Evolutionary conservation across 1,140 invertebrate species (phyloP), one percentile per base, ranked within the genome.

Genomic region (Diploscapter pachys): DNA sequence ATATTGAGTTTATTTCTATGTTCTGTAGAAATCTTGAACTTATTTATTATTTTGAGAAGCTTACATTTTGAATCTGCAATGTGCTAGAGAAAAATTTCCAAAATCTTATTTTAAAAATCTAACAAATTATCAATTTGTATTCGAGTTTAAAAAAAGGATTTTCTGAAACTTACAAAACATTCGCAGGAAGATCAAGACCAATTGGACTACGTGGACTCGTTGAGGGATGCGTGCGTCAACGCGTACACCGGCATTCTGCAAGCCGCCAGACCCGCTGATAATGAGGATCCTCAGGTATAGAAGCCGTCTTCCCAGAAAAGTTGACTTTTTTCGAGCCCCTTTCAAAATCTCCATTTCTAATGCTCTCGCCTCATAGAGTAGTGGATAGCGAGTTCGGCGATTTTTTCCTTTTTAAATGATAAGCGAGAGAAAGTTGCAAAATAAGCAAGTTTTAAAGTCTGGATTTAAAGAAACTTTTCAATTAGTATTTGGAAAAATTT

Each of bases 201-300:
- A 70, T 63, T 81, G 6, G 83, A 85, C 11, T 85, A 86, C 55
- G 79, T 85, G 52, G 78, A 85, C 13, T 65, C 52, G 72, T 56
- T 85, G 11, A 68, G 83, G 2, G 83, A 85, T 49, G 78, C 72
- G 51, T 84, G 84, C 66, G 67, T 85, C 55, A 72, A 71, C 53
- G 83, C 78, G 4, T 85, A 81, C 63, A 80, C 81, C 4, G 80
- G 83, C 54, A 86, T 85, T 61, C 75, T 85, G 4, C 83, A 85
- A 62, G 77, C 77, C 4, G 64, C 81, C 51, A 64, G 72, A 8
- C 48, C 59, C 5, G 56, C 63, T 31, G 75, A 65, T 50, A 63
- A 71, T 13, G 65, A 51, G 5, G 31, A 59, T 56, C 74, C 72
- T 11, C 53, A 74, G 11, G 48, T 73, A 50, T n/a, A n/a, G n/a